phyloP scores from a whole-genome alignment of 2,113 vertebrate genomes.

The Poecile atricapillus region DNA sequence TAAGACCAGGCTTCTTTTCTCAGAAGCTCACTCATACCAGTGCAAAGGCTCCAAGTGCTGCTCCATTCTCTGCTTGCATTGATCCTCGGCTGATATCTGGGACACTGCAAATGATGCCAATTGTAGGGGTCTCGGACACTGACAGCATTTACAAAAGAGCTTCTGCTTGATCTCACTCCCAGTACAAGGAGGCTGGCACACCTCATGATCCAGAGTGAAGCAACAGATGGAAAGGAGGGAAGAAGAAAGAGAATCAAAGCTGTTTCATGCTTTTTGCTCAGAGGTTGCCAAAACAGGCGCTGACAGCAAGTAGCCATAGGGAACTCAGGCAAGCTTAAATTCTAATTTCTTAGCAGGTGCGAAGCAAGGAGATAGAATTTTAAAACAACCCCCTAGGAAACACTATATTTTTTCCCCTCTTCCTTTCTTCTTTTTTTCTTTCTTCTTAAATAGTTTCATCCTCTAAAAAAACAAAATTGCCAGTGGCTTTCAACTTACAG shows the following conservation, averaged over 20 bases:
- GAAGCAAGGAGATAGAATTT: not conserved
- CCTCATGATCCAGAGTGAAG: not conserved
- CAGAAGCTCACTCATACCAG: not conserved
- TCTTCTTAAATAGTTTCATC: constrained; percentile 1
- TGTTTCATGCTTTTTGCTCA: not conserved
- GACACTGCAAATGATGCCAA: not conserved
- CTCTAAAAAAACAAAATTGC: constrained; percentile 17
- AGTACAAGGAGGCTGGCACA: not conserved
- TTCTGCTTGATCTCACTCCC: not conserved
- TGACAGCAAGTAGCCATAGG: not conserved
- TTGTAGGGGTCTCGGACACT: not conserved
- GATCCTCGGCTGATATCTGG: not conserved
- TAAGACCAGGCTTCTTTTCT: not conserved
- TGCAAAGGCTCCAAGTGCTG: not conserved
- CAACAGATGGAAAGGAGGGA: constrained; percentile 35
- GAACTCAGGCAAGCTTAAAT: not conserved
- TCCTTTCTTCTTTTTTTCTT: not conserved
- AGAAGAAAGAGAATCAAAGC: constrained; percentile 33
- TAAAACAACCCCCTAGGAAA: constrained; percentile 7
- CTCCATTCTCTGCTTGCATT: not conserved
- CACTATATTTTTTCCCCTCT: not conserved
- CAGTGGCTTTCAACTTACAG: constrained; percentile 38
- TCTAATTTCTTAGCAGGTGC: not conserved
- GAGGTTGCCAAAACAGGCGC: not conserved
- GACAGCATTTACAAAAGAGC: not conserved